phyloP scores from a whole-genome alignment of 2,797 vertebrate species.

The Betta splendens region DNA sequence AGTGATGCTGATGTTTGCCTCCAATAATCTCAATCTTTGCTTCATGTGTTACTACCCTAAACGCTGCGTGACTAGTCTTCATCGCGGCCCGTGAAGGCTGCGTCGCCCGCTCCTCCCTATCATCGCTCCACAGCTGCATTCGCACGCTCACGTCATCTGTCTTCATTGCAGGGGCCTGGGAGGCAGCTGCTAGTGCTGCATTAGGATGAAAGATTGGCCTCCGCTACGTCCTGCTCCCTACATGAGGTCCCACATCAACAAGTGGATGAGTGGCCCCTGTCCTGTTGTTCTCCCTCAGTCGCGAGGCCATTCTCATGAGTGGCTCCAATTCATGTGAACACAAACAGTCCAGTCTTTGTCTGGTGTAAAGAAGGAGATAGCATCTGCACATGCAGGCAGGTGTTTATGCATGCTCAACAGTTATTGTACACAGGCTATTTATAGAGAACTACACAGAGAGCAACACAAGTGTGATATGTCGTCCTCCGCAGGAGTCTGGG shows the following conservation, averaged over 20 bases:
- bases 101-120: constrained; percentile 37
- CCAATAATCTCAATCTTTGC: constrained; percentile 6
- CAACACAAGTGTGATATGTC: constrained; percentile 4
- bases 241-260: constrained; percentile 54
- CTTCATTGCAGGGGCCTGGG: constrained; percentile 57
- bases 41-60: constrained; percentile 25
- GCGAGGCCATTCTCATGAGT: constrained; percentile 42
- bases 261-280: constrained; percentile 55
- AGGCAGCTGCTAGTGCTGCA: constrained; percentile 55
- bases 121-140: constrained; percentile 49
- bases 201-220: constrained; percentile 59
- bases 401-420: no score
- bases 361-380: constrained; percentile 2
- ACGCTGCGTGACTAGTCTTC: constrained; percentile 16
- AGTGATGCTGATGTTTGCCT: no score
- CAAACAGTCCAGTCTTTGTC: constrained; percentile 2
- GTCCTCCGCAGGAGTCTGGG: constrained; percentile 21
- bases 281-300: constrained; percentile 22
- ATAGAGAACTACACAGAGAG: constrained; percentile 7
- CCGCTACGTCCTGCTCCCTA: constrained; percentile 39
- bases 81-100: constrained; percentile 61
- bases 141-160: constrained; percentile 35
- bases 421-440: constrained; percentile 6
- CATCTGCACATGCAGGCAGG: constrained; percentile 8
- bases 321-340: constrained; percentile 33